Base-by-base conservation (phyloP, 2,888 invertebrate species). In the Crematogaster levior region DNA sequence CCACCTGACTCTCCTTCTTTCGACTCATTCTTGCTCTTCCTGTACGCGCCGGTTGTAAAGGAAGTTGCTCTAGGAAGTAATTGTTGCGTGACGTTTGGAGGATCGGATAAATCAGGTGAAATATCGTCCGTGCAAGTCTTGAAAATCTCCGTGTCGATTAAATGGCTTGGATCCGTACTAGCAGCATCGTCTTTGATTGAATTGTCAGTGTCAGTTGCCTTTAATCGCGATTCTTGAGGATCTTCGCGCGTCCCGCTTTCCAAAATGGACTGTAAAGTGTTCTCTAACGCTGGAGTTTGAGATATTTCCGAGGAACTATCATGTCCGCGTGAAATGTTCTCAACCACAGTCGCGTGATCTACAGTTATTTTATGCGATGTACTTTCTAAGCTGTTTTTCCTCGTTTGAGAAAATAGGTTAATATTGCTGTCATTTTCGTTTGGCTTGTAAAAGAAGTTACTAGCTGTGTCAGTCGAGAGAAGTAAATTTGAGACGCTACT, bases 391-490 rank as follows among this genome's bases (percentile, higher is more conserved):
- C 90, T 91, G 46, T 84, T 84, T 65, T 91, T 92, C 56, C 88
- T 90, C 3, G 89, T 88, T 37, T 89, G 88, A 1, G 92, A 88
- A 70, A 92, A 93, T 10, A 93, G 83, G 85, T 93, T 93, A 5
- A 89, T 86, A 15, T 85, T 91, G 30, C 93, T 93, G 73, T 92
- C 89, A 43, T 92, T 92, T 6, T 84, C 81, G 24, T 83, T 86
- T 0, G 93, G 89, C 18, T 90, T 91, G 40, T 92, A 93, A 34
- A 90, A 85, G 48, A 93, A 93, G 74, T 93, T 93, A 80, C 93
- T 93, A 37, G 93, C 93, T 7, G 93, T 93, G 43, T 86, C 90
- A 4, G 91, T 89, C 12, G 91, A 88, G 5, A 91, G 60, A 15
- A 90, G 68, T n/a, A 89, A 77, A 88, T 89, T 90, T 12, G 90